Evolutionary conservation across 2,888 invertebrate species (phyloP).

Genomic region (Lycocerus yunnanus): DNA sequence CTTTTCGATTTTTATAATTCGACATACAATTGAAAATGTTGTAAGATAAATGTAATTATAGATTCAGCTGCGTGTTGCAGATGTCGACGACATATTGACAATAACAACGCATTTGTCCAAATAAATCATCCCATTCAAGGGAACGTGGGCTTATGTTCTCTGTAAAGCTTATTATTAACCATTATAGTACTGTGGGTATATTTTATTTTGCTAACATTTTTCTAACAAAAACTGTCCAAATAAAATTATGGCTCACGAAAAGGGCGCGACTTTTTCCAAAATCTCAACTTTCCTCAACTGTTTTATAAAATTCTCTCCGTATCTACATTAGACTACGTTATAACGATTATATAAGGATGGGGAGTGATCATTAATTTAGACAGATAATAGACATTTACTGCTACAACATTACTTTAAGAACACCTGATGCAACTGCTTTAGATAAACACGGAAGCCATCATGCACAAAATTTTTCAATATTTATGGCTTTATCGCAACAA

Average conservation of each 20-base stretch:
- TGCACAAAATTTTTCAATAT: background rate
- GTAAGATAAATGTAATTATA: constrained; percentile 14
- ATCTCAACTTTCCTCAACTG: background rate
- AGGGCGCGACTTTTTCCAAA: background rate
- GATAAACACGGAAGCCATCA: background rate
- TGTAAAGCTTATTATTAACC: constrained; percentile 23
- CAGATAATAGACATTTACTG: constrained; percentile 2
- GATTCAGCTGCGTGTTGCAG: constrained; percentile 34
- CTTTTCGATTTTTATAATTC: background rate
- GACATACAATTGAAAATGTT: background rate
- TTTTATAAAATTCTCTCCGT: background rate
- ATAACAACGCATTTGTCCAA: constrained; percentile 41
- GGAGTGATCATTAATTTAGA: background rate
- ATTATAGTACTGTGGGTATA: constrained; percentile 20
- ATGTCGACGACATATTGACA: constrained; percentile 39
- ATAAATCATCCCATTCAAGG: constrained; percentile 43
- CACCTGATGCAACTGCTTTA: background rate
- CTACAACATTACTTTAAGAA: background rate
- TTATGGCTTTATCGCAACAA: background rate
- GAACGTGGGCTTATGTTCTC: constrained; percentile 33
- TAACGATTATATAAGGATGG: background rate
- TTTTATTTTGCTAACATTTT: constrained; percentile 16
- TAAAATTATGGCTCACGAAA: background rate
- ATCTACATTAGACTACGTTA: background rate
- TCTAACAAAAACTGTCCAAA: background rate